Conservation (phyloP, 2,888 invertebrate species). For the Apodemia zela region DNA sequence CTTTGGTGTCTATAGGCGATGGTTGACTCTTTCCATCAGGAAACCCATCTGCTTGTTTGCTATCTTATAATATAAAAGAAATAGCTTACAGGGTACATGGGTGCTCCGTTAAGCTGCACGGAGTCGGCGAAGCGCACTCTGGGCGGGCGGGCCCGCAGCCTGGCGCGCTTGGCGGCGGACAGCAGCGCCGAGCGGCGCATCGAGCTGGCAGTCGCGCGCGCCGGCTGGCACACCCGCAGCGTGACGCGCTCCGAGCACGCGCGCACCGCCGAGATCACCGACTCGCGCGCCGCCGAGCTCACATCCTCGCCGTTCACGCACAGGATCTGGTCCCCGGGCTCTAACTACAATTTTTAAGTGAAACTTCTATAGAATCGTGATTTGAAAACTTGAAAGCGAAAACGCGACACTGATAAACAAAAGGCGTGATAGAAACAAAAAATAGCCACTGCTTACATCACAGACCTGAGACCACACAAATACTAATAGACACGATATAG, state of each 20-base stretch:
- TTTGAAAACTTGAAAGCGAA: too few species aligned
- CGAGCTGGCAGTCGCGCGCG: slow-evolving; percentile 67
- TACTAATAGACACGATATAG: too few species aligned
- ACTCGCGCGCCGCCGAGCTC: slow-evolving; percentile 90
- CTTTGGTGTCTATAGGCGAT: too few species aligned
- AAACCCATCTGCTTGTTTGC: too few species aligned
- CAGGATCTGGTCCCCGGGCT: slow-evolving; percentile 95
- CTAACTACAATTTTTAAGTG: slow-evolving; percentile 73
- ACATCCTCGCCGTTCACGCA: slow-evolving; percentile 96
- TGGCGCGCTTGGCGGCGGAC: slow-evolving; percentile 92
- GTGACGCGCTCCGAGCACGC: slow-evolving; percentile 88
- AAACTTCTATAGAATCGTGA: too few species aligned
- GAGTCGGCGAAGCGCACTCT: slow-evolving; percentile 94
- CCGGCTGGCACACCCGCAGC: slow-evolving; percentile 91
- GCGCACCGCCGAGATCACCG: slow-evolving; percentile 92
- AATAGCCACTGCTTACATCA: too few species aligned
- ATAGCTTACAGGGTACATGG: slow-evolving; percentile 85
- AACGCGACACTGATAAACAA: too few species aligned
- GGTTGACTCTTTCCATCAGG: too few species aligned
- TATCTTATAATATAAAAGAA: too few species aligned
- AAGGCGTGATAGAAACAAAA: too few species aligned
- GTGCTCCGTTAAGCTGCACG: slow-evolving; percentile 91
- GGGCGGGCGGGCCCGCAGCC: slow-evolving; percentile 89
- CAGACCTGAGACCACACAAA: too few species aligned
- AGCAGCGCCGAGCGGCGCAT: slow-evolving; percentile 90